Conservation (phyloP, 1,140 invertebrate species). For the Drosophila nebulosa region DNA sequence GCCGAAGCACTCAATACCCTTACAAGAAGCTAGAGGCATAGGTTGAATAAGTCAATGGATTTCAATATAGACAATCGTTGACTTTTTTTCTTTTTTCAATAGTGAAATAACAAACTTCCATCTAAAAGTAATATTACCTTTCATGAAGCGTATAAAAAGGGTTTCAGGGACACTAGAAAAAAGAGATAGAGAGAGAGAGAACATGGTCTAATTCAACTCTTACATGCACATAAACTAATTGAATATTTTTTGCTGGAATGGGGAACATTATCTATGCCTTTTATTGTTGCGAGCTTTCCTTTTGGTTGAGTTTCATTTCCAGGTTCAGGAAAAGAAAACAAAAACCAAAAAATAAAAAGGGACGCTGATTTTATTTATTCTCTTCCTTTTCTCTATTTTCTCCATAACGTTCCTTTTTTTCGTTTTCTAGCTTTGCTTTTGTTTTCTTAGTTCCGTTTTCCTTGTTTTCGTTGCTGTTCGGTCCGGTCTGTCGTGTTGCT, state of each 20-base stretch:
- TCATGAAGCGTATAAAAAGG: not conserved
- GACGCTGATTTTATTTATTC: constrained; percentile 34
- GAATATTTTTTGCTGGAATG: constrained; percentile 59
- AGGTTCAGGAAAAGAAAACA: constrained; percentile 6
- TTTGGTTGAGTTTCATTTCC: constrained; percentile 70
- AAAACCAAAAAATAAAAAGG: not conserved
- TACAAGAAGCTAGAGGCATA: not conserved
- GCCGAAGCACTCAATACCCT: not conserved
- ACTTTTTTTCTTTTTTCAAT: no score
- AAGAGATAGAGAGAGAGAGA: constrained; percentile 29
- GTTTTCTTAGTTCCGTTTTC: constrained; percentile 32
- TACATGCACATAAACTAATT: constrained; percentile 65
- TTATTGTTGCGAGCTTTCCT: constrained; percentile 71
- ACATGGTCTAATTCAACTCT: constrained; percentile 35
- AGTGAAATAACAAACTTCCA: not conserved
- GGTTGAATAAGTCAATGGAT: no score
- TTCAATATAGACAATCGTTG: no score
- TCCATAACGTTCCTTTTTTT: constrained; percentile 39
- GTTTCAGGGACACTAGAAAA: not conserved
- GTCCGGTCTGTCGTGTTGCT: constrained; percentile 2
- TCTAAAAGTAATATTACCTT: not conserved
- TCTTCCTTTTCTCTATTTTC: constrained; percentile 27
- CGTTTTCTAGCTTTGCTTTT: constrained; percentile 9
- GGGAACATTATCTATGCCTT: constrained; percentile 73
- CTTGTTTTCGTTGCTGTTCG: constrained; percentile 14